Evolutionary conservation across 2,113 vertebrate genomes (phyloP), one percentile per base, ranked within the genome.

Genomic region (Corythoichthys intestinalis): DNA sequence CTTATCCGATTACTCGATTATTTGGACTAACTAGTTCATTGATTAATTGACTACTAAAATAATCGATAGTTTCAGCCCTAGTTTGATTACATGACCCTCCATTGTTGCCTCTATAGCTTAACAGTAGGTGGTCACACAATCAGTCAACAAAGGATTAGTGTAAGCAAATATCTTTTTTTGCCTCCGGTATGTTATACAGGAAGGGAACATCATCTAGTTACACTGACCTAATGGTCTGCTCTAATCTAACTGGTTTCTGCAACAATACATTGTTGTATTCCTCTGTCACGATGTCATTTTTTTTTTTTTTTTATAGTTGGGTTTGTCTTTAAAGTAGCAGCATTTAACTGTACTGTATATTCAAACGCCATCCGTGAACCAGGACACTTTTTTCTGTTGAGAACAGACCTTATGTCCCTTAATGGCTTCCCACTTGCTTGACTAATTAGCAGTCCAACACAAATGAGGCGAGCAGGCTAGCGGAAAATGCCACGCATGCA

Each of bases 361-460:
- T 28, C 39, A 12, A 53, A 58, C 20, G 67, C 70, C 59, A 66
- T 74, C 49, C 38, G 56, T 54, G 66, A 46, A 60, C 15, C 17
- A 47, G 20, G 65, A 37, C 53, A 37, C 65, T 58, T 14, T 68
- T 62, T 50, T 72, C 38, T 49, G 39, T 64, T 72, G 62, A 56
- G 62, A 74, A 71, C 74, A 10, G 37, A 79, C 57, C 70, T 72
- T 86, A 76, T 84, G 79, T 72, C 79, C 64, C 75, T 73, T 82
- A 88, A 89, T 82, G 75, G 76, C 78, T 79, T 74, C 69, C 85
- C 81, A 84, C 75, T 77, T 81, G 78, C 80, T 71, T 79, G 74
- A 80, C 76, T 82, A 81, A 86, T 87, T 84, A 85, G 71, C 56
- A 61, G 58, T 72, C 66, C 37, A 67, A 73, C 68, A 71, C 70